phyloP scores from a whole-genome alignment of 2,797 vertebrate species.

The Sitta carolinensis region DNA sequence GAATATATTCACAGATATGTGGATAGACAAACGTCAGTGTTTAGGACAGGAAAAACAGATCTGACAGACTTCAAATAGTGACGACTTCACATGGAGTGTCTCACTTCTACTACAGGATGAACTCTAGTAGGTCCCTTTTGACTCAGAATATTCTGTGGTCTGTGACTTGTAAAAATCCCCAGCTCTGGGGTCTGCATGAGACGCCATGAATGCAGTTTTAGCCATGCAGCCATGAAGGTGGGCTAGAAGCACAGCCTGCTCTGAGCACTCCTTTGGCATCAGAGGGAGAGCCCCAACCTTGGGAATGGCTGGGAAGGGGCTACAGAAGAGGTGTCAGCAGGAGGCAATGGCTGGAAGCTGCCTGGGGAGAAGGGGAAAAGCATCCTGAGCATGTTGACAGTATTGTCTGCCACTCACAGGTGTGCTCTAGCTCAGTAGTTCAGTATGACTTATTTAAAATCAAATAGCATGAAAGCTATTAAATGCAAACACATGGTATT shows the following conservation, averaged over 20 bases:
- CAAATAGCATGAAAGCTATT: background rate
- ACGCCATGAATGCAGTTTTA: background rate
- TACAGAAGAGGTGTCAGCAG: background rate
- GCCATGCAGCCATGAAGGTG: background rate
- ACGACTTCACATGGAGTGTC: background rate
- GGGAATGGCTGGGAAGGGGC: background rate
- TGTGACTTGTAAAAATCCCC: background rate
- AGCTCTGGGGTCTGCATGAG: background rate
- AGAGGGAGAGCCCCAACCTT: background rate
- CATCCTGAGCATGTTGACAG: accelerated
- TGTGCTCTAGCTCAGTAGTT: background rate
- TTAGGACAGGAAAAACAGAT: background rate
- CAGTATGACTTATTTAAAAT: background rate
- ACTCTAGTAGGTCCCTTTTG: accelerated
- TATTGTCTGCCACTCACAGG: background rate
- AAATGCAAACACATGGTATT: background rate
- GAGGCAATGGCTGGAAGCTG: background rate
- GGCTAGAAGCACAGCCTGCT: background rate
- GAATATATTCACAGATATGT: background rate
- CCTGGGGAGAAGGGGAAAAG: background rate
- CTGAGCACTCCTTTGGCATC: background rate
- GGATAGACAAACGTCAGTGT: background rate
- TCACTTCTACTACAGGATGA: background rate
- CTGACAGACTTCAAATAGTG: background rate
- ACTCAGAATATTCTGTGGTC: background rate